Percentiles rank a stretch among this genome's conserved stretches.
Evolutionary conservation across 92 coral and sea anemone species (phyloP).

Genomic region (Galaxea fascicularis): DNA sequence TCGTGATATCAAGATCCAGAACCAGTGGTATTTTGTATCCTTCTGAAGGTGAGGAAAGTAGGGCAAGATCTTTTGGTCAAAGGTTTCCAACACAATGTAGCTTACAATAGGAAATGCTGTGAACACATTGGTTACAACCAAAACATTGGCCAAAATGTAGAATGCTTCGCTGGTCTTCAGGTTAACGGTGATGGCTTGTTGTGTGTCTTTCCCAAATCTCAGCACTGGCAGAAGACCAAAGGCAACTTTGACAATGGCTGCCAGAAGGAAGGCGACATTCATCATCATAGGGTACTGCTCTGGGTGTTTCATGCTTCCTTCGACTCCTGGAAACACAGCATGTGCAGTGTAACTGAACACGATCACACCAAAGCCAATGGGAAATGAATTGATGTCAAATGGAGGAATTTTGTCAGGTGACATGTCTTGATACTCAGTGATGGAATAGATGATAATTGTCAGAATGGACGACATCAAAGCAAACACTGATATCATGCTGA

Average conservation of each 20-base stretch:
- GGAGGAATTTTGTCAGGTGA: conserved; percentile 63
- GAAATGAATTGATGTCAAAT: conserved; percentile 67
- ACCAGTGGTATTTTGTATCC: conserved; percentile 72
- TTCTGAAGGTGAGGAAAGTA: conserved; percentile 74
- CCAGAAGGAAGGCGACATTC: conserved; percentile 75
- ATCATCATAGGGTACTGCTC: conserved; percentile 82
- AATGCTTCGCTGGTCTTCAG: conserved; percentile 58
- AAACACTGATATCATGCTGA: conserved; percentile 85
- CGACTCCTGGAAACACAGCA: conserved; percentile 87
- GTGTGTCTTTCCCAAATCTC: conserved; percentile 71
- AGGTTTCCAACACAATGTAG: conserved; percentile 75
- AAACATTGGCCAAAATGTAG: conserved; percentile 70
- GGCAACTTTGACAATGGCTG: conserved; percentile 71
- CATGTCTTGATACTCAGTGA: conserved; percentile 71
- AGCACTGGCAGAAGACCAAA: conserved; percentile 82
- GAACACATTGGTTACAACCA: conserved; percentile 80
- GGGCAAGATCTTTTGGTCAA: conserved; percentile 71
- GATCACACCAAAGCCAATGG: conserved; percentile 86
- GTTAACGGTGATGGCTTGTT: conserved; percentile 83
- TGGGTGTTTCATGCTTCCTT: conserved; percentile 83
- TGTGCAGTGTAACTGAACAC: conserved; percentile 90
- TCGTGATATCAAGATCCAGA: conserved; percentile 75
- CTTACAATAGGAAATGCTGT: conserved; percentile 77
- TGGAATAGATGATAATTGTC: conserved; percentile 68
- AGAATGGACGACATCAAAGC: conserved; percentile 73